Conservation (phyloP, 2,888 invertebrate species). For the Heterodera filipjevi region DNA sequence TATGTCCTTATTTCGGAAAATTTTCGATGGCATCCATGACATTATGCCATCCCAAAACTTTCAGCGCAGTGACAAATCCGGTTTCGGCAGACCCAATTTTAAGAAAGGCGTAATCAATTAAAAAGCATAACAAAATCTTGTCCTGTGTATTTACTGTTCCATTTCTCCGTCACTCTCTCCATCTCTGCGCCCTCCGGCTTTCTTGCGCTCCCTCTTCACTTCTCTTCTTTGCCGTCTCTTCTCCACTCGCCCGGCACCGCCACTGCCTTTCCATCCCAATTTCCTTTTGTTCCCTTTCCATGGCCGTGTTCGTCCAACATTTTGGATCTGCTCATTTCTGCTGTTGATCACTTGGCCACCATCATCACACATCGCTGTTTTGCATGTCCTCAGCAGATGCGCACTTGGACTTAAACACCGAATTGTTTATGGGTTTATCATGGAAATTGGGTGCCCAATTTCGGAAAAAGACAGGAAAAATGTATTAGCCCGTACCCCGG, state of each 20-base stretch:
- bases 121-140: too few relatives aligned
- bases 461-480: neutral
- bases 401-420: neutral
- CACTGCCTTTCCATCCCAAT: neutral
- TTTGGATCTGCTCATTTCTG: slow-evolving; percentile 13
- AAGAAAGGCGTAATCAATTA: too few relatives aligned
- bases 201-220: neutral
- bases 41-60: too few relatives aligned
- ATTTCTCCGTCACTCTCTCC: neutral
- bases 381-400: neutral
- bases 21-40: too few relatives aligned
- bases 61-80: too few relatives aligned
- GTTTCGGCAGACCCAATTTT: too few relatives aligned
- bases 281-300: slow-evolving; percentile 25
- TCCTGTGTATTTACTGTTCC: neutral
- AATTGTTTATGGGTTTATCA: neutral
- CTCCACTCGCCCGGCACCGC: neutral
- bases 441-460: neutral
- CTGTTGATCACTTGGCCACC: neutral
- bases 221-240: neutral
- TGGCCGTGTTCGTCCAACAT: slow-evolving; percentile 35
- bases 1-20: too few relatives aligned
- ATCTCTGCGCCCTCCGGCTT: neutral
- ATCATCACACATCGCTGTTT: neutral
- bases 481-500: too few relatives aligned